phyloP scores from a whole-genome alignment of 2,113 vertebrate species.

The Ceuthmochares aereus region DNA sequence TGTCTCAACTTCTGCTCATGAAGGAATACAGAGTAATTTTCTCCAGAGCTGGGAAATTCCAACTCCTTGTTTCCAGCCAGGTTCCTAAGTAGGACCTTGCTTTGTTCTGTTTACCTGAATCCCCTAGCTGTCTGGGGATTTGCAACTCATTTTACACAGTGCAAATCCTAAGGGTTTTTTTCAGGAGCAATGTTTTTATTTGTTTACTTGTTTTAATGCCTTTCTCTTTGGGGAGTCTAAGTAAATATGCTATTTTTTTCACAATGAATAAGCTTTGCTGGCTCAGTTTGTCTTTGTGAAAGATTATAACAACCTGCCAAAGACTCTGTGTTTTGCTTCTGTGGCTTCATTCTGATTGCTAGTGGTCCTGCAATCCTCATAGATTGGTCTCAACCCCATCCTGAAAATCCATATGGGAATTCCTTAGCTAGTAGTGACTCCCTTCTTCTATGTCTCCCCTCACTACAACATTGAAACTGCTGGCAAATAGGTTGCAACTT shows the following conservation, averaged over 20 bases:
- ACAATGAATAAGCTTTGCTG: not conserved
- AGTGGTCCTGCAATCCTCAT: not conserved
- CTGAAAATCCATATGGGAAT: not conserved
- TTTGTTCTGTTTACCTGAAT: conserved; percentile 3
- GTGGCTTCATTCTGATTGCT: not conserved
- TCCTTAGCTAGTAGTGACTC: not conserved
- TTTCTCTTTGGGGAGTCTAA: conserved; percentile 1
- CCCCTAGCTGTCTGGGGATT: not conserved
- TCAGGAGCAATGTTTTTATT: conserved; percentile 3
- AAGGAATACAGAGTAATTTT: not conserved
- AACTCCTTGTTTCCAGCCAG: not conserved
- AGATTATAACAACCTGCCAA: not conserved
- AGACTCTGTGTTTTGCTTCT: not conserved
- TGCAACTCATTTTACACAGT: not conserved
- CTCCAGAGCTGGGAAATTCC: not conserved
- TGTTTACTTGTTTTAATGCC: not conserved
- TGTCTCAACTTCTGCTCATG: not conserved
- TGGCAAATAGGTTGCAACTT: not conserved
- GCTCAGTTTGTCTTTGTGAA: not conserved
- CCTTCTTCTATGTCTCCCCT: not conserved
- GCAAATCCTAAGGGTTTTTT: not conserved
- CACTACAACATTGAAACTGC: not conserved
- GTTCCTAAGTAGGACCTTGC: not conserved
- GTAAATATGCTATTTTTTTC: not conserved
- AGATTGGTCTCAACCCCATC: not conserved